Evolutionary conservation across 2,888 invertebrate genomes (phyloP), one percentile per base, ranked within the genome.

Genomic region (Tetramorium bicarinatum): DNA sequence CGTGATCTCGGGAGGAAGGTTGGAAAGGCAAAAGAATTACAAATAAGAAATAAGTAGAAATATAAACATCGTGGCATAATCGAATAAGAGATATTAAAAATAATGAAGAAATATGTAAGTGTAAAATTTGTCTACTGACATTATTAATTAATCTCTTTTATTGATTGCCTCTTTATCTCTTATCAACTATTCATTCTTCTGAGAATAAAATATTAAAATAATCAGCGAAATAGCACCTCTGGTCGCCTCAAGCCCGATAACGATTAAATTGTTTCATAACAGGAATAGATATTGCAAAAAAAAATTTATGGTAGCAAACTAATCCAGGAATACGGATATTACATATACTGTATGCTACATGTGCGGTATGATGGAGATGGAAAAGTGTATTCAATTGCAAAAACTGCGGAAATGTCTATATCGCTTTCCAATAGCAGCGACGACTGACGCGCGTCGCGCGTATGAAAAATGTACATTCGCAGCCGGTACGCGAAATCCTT

Each of bases 341-440:
- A 62, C 75, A 41, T 71, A 84, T 83, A 83, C 76, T 69, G 76
- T 79, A 56, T 82, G 34, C 61, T 64, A 67, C 74, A 74, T 49
- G 54, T 62, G 2, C 54, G 64, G 69, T 67, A 67, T 77, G 83
- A 79, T 83, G 69, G 79, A 79, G 82, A 69, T 62, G 71, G 61
- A 69, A 80, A 59, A 83, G 83, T 82, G 76, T 82, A 85, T 80
- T 83, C 86, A 47, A 75, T 86, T 77, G 85, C 69, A 83, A 82
- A 86, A 86, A 85, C 85, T 90, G 74, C 66, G 76, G 54, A 86
- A 87, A 79, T 72, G 82, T 85, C 85, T 84, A 67, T 85, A 88
- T 85, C 86, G 85, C 86, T 88, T 90, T 90, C 86, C 88, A 72
- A 90, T 90, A 87, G 66, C 81, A 85, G 83, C 79, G 85, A 88